Base-by-base conservation (phyloP, 2,797 vertebrate species). In the Rhynchotus rufescens region DNA sequence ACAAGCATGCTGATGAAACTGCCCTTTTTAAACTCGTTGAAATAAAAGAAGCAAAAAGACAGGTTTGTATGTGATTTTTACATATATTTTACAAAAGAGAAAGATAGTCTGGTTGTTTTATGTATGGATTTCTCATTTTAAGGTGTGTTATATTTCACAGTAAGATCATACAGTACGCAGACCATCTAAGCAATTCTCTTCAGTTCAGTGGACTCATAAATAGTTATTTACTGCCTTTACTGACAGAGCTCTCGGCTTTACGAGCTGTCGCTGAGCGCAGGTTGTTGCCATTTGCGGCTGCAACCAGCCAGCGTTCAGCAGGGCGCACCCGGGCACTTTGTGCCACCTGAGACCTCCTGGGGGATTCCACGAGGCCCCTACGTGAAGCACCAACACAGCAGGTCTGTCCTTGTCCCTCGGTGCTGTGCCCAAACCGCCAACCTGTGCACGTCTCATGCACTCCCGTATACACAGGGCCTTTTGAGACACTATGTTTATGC, bases 11-110 rank as follows among this genome's bases (percentile, higher is more conserved):
- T 1, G 4, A 88, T 36, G 96, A 96, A 4, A 4, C 85, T 0
- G 92, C 97, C 93, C 98, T 99, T 93, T 99, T 98, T 90, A 88
- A 94, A 76, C 78, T 97, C 51, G 49, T 32, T 36, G 82, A 95
- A 97, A 80, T 97, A 40, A 87, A 81, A 92, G 60, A 25, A 21
- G 97, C 97, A 40, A 19, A 61, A 44, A 92, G 38, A 80, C 97
- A 98, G 98, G 98, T 98, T 95, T 87, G 97, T 95, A 40, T 57
- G 83, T 96, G 8, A 73, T 47, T 68, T 84, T 76, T 90, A 67
- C 92, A 75, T 54, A 49, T 54, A 40, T 57, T 60, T 87, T 91
- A 6, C 1, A 8, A 13, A 69, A 54, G 19, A 28, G 52, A 11
- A 64, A 7, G 28, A 7, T 57, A 65, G 8, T 26, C 84, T 59